Evolutionary conservation across 2,888 invertebrate genomes (phyloP).

Genomic region (Epinotia demarniana): DNA sequence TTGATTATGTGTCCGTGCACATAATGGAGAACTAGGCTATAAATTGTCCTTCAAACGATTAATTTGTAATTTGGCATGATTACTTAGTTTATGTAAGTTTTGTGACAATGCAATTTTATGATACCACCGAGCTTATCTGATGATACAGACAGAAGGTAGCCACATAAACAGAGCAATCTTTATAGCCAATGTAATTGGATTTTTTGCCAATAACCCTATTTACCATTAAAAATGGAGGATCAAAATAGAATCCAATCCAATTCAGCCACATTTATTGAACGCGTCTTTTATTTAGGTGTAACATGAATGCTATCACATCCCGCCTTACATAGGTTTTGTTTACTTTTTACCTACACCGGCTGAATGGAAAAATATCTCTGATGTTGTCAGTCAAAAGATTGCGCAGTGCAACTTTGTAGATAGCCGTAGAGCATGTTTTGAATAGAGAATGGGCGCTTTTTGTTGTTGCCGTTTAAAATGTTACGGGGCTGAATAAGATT

Average conservation of each 20-base stretch:
- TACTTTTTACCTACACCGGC: conserved; percentile 1
- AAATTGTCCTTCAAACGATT: too few relatives aligned
- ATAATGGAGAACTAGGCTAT: too few relatives aligned
- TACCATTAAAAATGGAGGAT: background rate
- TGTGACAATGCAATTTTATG: too few relatives aligned
- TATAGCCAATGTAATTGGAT: too few relatives aligned
- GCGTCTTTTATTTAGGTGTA: background rate
- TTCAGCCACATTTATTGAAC: conserved; percentile 3
- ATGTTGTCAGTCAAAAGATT: conserved; percentile 31
- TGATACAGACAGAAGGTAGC: too few relatives aligned
- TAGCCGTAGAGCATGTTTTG: conserved; percentile 30
- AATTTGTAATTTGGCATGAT: too few relatives aligned
- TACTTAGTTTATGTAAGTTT: too few relatives aligned
- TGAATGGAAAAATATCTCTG: conserved; percentile 21
- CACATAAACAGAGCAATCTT: too few relatives aligned
- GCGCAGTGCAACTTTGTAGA: conserved; percentile 27
- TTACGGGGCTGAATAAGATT: conserved; percentile 9
- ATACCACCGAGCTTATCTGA: too few relatives aligned
- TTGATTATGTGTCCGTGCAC: too few relatives aligned
- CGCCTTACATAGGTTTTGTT: conserved; percentile 13
- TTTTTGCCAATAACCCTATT: background rate
- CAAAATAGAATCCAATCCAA: background rate
- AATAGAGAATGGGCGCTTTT: conserved; percentile 30
- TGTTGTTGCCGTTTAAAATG: conserved; percentile 16
- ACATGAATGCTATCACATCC: conserved; percentile 4